Evolutionary conservation across 2,888 invertebrate genomes (phyloP).

Genomic region (Creontiades dilutus): DNA sequence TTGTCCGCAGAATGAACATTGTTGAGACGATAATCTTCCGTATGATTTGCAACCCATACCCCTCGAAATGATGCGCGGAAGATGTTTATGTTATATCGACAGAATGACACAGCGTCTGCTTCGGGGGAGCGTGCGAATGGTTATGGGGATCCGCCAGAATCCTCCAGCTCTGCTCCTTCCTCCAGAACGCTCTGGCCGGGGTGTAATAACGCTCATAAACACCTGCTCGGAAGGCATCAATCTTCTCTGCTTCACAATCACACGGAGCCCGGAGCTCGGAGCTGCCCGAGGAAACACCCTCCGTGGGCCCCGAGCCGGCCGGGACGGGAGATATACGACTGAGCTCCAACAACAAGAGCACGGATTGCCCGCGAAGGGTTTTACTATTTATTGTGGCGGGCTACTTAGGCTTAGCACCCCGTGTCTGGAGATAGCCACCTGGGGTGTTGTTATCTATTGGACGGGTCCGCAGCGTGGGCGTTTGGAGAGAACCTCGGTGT

Average conservation of each 20-base stretch:
- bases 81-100: constrained; percentile 43
- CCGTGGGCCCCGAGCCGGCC: background rate
- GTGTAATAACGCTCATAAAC: constrained; percentile 61
- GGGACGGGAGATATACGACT: constrained; percentile 44
- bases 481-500: constrained; percentile 22
- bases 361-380: background rate
- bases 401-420: constrained; percentile 50
- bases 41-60: constrained; percentile 7
- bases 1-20: background rate
- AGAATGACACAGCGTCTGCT: constrained; percentile 42
- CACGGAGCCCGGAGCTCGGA: constrained; percentile 28
- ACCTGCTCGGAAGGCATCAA: constrained; percentile 66
- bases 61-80: background rate
- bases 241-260: constrained; percentile 58
- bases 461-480: constrained; percentile 59
- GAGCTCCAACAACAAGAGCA: background rate
- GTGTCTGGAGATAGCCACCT: constrained; percentile 62
- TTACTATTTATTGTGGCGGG: constrained; percentile 64
- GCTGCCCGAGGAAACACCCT: constrained; percentile 6
- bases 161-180: background rate
- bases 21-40: constrained; percentile 20
- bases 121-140: constrained; percentile 23
- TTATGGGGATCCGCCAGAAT: background rate
- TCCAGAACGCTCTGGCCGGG: background rate
- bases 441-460: constrained; percentile 68